A percentile compares a stretch with the other conserved stretches of the same genome.
Conservation (phyloP, 2,797 vertebrate species). For the Nannoperca obscura region DNA sequence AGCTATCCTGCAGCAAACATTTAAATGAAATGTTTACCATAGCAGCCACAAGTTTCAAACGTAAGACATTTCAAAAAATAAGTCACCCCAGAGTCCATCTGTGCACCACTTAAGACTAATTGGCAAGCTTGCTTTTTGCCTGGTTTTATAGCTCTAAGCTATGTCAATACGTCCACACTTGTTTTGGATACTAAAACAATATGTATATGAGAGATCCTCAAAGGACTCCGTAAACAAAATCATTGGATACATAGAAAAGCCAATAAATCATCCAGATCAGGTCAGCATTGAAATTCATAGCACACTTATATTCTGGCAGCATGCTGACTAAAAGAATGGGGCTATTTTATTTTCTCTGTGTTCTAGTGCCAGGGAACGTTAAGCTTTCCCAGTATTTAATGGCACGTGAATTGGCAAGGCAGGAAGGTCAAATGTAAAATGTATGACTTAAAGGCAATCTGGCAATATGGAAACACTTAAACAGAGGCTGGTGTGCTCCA, state of each 20-base stretch:
- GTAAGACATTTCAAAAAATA: conserved; percentile 27
- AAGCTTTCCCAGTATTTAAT: conserved; percentile 62
- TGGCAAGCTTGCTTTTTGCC: conserved; percentile 36
- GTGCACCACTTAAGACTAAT: conserved; percentile 34
- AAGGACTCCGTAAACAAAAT: conserved; percentile 60
- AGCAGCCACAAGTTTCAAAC: conserved; percentile 20
- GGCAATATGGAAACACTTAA: conserved; percentile 79
- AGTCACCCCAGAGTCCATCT: conserved; percentile 23
- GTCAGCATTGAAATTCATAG: conserved; percentile 51
- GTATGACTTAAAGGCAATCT: conserved; percentile 56
- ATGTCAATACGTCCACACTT: conserved; percentile 21
- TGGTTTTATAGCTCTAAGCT: conserved; percentile 26
- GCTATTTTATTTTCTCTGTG: conserved; percentile 65
- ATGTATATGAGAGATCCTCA: conserved; percentile 58
- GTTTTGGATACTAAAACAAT: conserved; percentile 48
- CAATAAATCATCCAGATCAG: conserved; percentile 64
- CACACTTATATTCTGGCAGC: conserved; percentile 49
- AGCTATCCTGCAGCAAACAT: conserved; percentile 48
- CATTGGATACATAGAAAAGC: conserved; percentile 46
- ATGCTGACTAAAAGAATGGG: conserved; percentile 29
- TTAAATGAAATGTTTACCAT: conserved; percentile 49
- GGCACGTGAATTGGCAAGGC: conserved; percentile 60
- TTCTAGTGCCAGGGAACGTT: conserved; percentile 70
- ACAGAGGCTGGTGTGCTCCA: conserved; percentile 53
- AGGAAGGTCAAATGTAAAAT: conserved; percentile 72